phyloP scores from a whole-genome alignment of 2,113 vertebrate genomes.

The Todiramphus chloris region DNA sequence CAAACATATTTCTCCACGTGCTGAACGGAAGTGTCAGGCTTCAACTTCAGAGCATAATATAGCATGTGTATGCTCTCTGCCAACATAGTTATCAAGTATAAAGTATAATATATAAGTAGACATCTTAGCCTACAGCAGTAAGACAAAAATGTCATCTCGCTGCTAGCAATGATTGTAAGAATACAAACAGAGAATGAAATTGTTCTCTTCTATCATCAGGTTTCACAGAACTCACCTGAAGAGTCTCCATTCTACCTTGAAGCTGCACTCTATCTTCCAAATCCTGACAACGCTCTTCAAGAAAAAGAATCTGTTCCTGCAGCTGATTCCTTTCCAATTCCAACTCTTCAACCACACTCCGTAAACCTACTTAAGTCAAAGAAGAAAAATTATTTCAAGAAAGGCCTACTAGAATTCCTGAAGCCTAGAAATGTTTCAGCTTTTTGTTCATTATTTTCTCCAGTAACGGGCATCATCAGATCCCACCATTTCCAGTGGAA shows the following conservation, averaged over 20 bases:
- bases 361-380: constrained; percentile 73
- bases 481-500: background rate
- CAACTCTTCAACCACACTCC: constrained; percentile 88
- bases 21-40: background rate
- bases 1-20: background rate
- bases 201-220: background rate
- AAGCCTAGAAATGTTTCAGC: background rate
- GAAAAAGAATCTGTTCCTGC: constrained; percentile 88
- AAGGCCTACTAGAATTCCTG: background rate
- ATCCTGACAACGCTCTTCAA: constrained; percentile 87
- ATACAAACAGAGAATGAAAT: background rate
- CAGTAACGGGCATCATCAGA: background rate
- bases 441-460: background rate
- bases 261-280: constrained; percentile 88
- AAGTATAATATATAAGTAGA: no score
- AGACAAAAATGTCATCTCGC: no score
- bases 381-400: background rate
- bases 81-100: background rate
- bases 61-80: background rate
- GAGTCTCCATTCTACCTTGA: constrained; percentile 83
- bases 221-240: constrained; percentile 79
- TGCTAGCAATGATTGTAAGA: background rate
- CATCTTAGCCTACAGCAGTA: background rate
- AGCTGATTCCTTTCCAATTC: constrained; percentile 91
- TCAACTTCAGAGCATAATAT: background rate